These are phyloP conservation scores for Equus quagga DNA, from an alignment of 2,113 vertebrate species.

Conservation along the genomic window DNA sequence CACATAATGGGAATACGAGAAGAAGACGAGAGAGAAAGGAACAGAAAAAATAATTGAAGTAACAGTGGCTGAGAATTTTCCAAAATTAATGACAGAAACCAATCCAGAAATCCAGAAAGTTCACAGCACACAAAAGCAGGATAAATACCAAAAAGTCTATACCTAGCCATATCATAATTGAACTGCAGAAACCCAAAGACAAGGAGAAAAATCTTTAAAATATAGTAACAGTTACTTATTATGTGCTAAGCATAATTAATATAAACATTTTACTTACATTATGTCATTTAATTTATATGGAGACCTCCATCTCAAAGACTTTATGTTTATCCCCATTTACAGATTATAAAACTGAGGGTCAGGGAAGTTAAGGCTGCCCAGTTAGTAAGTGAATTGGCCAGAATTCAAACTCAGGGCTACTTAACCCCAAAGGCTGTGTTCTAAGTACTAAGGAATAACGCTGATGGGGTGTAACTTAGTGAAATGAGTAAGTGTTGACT, in stretches of 20 bases:
- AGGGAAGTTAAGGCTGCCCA: neutral
- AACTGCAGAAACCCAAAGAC: conserved; percentile 13
- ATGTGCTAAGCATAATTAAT: conserved; percentile 5
- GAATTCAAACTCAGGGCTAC: conserved; percentile 27
- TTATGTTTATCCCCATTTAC: conserved; percentile 1
- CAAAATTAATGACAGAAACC: conserved; percentile 33
- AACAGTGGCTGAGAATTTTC: conserved; percentile 21
- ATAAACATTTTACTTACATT: conserved; percentile 39
- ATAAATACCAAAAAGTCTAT: neutral
- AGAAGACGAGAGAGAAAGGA: neutral
- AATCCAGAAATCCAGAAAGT: conserved; percentile 18
- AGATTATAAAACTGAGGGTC: conserved; percentile 38
- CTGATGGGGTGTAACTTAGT: neutral
- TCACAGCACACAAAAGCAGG: neutral
- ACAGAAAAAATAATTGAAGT: conserved; percentile 12
- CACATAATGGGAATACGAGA: neutral
- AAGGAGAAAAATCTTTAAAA: conserved; percentile 32
- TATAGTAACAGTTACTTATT: neutral
- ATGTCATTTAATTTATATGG: conserved; percentile 3
- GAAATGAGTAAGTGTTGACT: neutral
- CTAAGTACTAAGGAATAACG: neutral
- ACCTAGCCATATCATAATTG: neutral
- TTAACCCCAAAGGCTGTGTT: neutral
- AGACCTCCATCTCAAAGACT: conserved; percentile 44
- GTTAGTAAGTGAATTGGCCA: neutral